Base-by-base conservation (phyloP, 2,797 vertebrate genomes). In the Melopsittacus undulatus region DNA sequence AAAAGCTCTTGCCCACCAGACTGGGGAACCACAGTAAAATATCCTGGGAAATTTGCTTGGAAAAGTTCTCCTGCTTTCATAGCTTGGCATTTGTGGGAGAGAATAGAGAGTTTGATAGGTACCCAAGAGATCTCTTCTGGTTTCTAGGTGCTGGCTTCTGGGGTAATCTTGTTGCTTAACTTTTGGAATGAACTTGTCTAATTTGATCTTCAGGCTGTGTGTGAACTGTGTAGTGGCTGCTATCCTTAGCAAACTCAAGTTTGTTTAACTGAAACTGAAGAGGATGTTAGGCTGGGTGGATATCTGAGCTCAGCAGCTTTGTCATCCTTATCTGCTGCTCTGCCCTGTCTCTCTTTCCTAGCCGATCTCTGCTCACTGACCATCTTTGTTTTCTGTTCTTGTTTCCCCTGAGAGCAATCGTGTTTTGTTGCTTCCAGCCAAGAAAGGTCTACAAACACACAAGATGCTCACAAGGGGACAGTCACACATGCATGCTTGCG, bases 371-470 rank as follows among this genome's bases (percentile, higher is more conserved):
- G 42, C n/a, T 79, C 40, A 3, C 56, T 62, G 87, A 20, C 57
- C 10, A 4, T 67, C 61, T 77, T 77, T 87, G 52, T 73, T 96
- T 95, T 91, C 62, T 42, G 16, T 64, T 73, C 38, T 22, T 63
- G 11, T 90, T 95, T 88, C 45, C 46, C 30, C 26, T 18, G 34
- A 48, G n/a, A 86, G 32, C 32, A 59, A 38, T 66, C 19, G 1
- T 3, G 19, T 66, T 75, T 46, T 86, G 27, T 87, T 74, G 38
- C 91, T 94, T 95, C 79, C 21, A 92, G 66, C 52, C n/a, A 30
- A 48, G 45, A 36, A 76, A 38, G 38, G 14, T 67, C 30, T 62
- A 19, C 79, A 36, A 9, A 68, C 34, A 26, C 46, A n/a, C 10
- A 43, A 83, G 34, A 29, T 67, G 62, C 48, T 94, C 72, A 4